These are phyloP conservation scores for Oxyura jamaicensis DNA, from an alignment of 2,113 vertebrate species.

Conservation along the genomic window DNA sequence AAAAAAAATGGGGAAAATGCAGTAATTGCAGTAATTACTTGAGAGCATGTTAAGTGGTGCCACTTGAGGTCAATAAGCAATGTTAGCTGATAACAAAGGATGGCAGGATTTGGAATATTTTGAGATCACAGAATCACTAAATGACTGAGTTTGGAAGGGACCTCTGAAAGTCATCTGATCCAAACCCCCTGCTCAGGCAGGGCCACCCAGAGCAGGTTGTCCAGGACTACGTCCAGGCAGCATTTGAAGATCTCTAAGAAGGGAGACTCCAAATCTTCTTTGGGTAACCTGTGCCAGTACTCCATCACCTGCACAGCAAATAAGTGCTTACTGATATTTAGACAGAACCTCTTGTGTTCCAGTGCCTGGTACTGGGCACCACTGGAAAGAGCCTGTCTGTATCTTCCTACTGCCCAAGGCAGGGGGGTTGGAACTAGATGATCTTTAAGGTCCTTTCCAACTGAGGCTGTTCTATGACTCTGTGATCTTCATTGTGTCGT, in stretches of 20 bases:
- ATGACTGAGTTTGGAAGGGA: not conserved
- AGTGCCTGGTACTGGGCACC: not conserved
- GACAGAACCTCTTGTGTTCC: not conserved
- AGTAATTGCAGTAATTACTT: not conserved
- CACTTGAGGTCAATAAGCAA: not conserved
- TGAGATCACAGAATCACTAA: not conserved
- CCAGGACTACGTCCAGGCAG: not conserved
- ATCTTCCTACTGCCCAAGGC: not conserved
- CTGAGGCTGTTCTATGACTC: no score
- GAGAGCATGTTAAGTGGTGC: not conserved
- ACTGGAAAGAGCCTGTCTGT: not conserved
- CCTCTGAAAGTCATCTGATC: not conserved
- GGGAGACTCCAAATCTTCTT: not conserved
- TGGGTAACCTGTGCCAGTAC: not conserved
- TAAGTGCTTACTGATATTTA: not conserved
- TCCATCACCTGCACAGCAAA: not conserved
- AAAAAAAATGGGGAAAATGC: not conserved
- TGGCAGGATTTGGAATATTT: not conserved
- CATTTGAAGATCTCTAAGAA: not conserved
- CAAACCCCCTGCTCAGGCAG: not conserved
- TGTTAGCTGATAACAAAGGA: not conserved
- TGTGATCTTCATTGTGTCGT: not conserved
- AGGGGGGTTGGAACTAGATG: no score
- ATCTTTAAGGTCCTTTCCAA: no score
- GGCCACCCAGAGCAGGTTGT: not conserved